Evolutionary conservation across 2,888 invertebrate species (phyloP).

Genomic region (Drymonia ruficornis): DNA sequence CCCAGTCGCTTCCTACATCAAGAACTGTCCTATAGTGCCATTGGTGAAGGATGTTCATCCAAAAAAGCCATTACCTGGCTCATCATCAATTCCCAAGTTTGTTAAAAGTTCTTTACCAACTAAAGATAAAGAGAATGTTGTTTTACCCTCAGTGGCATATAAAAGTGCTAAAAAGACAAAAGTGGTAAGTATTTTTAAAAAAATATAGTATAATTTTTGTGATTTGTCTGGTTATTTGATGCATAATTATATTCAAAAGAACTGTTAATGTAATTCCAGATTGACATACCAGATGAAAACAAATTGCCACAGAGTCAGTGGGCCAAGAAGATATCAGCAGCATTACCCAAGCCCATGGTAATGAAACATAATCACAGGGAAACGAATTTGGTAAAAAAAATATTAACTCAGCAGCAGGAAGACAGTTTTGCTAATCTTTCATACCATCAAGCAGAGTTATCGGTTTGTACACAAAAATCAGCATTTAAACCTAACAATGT

Average conservation of each 20-base stretch:
- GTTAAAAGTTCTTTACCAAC: constrained; percentile 33
- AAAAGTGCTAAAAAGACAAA: constrained; percentile 65
- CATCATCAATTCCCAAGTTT: constrained; percentile 60
- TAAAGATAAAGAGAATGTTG: constrained; percentile 63
- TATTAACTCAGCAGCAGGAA: constrained; percentile 44
- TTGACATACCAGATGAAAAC: constrained; percentile 53
- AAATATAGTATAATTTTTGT: neutral
- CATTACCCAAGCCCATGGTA: constrained; percentile 57
- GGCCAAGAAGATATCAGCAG: constrained; percentile 55
- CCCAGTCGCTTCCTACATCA: constrained; percentile 72
- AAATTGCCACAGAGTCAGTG: constrained; percentile 58
- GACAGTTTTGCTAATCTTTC: constrained; percentile 65
- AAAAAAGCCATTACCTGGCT: constrained; percentile 55
- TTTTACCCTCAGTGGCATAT: constrained; percentile 61
- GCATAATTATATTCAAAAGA: neutral
- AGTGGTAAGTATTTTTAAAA: constrained; percentile 53
- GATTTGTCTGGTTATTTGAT: neutral
- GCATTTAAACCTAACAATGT: constrained; percentile 48
- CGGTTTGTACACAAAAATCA: constrained; percentile 64
- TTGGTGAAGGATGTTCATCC: constrained; percentile 62
- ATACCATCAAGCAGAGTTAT: constrained; percentile 66
- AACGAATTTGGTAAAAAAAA: constrained; percentile 42
- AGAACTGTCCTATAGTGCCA: constrained; percentile 60
- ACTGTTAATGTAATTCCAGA: constrained; percentile 46
- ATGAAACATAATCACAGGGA: constrained; percentile 65